These are phyloP conservation scores for Canis aureus DNA, from an alignment of 2,113 vertebrate genomes.

Conservation along the genomic window DNA sequence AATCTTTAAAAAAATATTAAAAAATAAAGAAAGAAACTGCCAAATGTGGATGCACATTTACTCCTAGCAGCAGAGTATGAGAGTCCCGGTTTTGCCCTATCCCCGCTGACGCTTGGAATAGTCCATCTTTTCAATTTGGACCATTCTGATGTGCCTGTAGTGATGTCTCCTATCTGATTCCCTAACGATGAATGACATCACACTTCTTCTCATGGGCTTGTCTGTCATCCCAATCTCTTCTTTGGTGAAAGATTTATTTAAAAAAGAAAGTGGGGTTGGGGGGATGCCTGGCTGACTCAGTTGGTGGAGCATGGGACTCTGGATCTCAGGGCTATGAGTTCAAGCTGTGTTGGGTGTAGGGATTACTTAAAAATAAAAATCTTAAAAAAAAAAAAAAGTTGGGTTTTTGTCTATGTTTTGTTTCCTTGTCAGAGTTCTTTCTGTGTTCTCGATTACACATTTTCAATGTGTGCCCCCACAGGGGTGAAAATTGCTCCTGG, in stretches of 20 bases:
- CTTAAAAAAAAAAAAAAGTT: background rate
- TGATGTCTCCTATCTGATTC: background rate
- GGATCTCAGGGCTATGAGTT: background rate
- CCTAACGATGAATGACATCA: fast-evolving
- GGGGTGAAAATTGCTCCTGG: background rate
- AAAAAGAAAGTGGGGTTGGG: background rate
- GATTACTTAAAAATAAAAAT: background rate
- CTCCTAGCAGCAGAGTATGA: background rate
- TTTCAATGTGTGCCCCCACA: background rate
- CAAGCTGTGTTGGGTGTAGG: background rate
- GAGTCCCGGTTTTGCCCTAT: too few relatives aligned
- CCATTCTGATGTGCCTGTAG: fast-evolving
- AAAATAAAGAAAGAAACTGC: background rate
- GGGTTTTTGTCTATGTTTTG: background rate
- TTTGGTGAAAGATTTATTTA: background rate
- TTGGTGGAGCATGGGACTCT: background rate
- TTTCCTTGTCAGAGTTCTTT: background rate
- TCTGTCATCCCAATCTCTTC: background rate
- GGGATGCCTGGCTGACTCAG: background rate
- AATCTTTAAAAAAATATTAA: too few relatives aligned
- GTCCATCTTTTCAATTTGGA: background rate
- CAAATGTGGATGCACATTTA: fast-evolving
- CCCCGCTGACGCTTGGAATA: background rate
- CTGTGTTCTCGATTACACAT: background rate
- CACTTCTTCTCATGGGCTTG: background rate